A percentile compares a stretch with the other conserved stretches of the same genome.
Conservation (phyloP, 2,113 vertebrate genomes). For the Halcyon senegalensis region DNA sequence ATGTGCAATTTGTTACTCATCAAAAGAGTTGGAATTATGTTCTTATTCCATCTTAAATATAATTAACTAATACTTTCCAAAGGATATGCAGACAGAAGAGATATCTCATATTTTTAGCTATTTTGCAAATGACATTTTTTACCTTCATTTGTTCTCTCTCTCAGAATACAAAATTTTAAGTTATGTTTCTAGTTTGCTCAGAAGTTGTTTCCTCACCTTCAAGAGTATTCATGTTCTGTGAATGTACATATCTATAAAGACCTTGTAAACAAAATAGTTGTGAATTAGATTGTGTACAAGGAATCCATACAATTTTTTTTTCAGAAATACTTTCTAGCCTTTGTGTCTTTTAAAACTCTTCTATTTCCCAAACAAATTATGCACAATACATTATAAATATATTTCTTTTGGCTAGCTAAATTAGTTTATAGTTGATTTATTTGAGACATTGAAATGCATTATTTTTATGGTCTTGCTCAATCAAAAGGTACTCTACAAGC, state of each 20-base stretch:
- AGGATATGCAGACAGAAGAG: not conserved
- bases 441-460: not conserved
- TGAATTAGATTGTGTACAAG: not conserved
- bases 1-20: constrained; percentile 74
- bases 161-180: not conserved
- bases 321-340: not conserved
- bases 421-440: not conserved
- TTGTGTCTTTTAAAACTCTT: not conserved
- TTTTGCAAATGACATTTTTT: constrained; percentile 14
- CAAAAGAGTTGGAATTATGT: constrained; percentile 71
- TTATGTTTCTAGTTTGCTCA: not conserved
- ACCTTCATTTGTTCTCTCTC: not conserved
- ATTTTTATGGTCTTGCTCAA: not conserved
- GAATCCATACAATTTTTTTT: not conserved
- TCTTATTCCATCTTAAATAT: constrained; percentile 59
- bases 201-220: not conserved
- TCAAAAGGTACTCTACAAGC: not conserved
- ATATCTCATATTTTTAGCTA: not conserved
- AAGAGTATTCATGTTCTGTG: not conserved
- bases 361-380: not conserved
- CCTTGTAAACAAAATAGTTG: not conserved
- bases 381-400: not conserved
- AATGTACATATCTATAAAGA: not conserved
- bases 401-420: not conserved
- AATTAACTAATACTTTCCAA: constrained; percentile 67